phyloP scores from a whole-genome alignment of 1,140 invertebrate species.

The Andrena cerasifolii region DNA sequence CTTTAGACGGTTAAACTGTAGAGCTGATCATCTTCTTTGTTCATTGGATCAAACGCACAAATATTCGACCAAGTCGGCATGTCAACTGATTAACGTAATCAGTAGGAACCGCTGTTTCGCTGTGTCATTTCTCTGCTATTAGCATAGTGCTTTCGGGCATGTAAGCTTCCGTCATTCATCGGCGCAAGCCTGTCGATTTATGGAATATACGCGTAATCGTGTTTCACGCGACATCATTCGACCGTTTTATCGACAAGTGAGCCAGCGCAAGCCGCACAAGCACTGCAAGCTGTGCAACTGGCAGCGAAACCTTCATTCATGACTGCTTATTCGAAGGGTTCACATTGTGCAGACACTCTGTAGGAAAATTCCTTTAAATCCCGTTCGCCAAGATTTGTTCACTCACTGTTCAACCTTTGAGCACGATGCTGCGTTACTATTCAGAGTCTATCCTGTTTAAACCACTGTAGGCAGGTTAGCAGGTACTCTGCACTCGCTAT shows the following conservation, averaged over 20 bases:
- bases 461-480: no score
- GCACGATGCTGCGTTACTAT: no score
- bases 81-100: no score
- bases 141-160: neutral
- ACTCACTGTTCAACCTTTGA: neutral
- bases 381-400: neutral
- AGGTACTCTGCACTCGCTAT: no score
- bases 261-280: neutral
- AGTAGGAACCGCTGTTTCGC: no score
- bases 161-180: neutral
- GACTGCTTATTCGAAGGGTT: neutral
- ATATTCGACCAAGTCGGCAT: no score
- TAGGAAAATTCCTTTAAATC: neutral
- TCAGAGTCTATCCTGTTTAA: no score
- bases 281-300: neutral
- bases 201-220: neutral
- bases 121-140: slow-evolving; percentile 11
- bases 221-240: slow-evolving; percentile 9
- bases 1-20: no score
- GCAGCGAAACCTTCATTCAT: neutral
- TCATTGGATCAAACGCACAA: no score
- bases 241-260: slow-evolving; percentile 13
- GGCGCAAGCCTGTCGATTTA: neutral
- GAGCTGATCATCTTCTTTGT: no score
- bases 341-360: neutral